Base-by-base conservation (phyloP, 2,888 invertebrate species). In the Hedya salicella region DNA sequence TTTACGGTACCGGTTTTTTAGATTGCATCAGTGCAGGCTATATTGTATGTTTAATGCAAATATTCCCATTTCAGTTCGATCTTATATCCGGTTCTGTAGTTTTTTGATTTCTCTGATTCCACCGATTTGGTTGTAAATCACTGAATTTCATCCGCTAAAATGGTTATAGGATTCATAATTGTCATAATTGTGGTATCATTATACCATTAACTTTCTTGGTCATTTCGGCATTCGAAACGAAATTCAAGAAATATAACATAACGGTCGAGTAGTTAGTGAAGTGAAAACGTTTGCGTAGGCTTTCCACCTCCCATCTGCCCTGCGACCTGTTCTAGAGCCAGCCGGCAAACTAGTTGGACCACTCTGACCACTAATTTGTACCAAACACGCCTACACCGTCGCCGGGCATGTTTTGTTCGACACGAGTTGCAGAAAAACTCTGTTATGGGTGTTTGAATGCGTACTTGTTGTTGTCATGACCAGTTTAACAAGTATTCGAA, bases 241-340 rank as follows among this genome's bases (percentile, higher is more conserved):
- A 46, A 32, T 57, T 25, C 40, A 46, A 67, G 39, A 63, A 53
- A 46, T 56, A 64, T 50, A 59, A 57, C 62, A 48, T 62, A 52
- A 67, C 61, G 30, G 62, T 52, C 19, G 17, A 48, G 39, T 40
- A 49, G 53, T 68, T 76, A 61, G 48, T 69, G 71, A 76, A 73
- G 77, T 79, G 78, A 80, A 78, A 80, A 75, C 72, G 65, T 69
- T 70, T 73, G 73, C 75, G 72, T 76, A 71, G 71, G 74, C 74
- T 76, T 77, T 76, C 77, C 79, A 75, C 76, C 75, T 80, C 74
- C 71, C 80, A 75, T 79, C 76, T 81, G 75, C 73, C 73, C 75
- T 75, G 69, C 70, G 74, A 75, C 78, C 72, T 53, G 66, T 54
- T 54, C 60, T 65, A 60, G 39, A 72, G 64, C 71, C 75, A 73